Evolutionary conservation across 2,888 invertebrate species (phyloP).

Genomic region (Flexamia atlantica): DNA sequence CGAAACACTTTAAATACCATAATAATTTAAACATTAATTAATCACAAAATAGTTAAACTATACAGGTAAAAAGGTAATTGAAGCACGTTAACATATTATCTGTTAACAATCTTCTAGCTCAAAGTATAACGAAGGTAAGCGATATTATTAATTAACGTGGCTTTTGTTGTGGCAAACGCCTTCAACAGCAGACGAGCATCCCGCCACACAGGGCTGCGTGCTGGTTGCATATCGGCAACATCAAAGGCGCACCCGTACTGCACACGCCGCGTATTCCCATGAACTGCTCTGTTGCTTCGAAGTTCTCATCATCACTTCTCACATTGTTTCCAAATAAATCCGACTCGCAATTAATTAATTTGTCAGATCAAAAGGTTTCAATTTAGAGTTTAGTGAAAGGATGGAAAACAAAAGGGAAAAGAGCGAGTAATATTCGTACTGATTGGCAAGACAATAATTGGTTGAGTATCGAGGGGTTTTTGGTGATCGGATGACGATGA

Average conservation of each 20-base stretch:
- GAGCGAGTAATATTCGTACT: no score
- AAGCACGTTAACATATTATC: neutral
- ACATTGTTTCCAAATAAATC: neutral
- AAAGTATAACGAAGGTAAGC: conserved; percentile 6
- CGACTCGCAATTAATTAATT: neutral
- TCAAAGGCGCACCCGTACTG: conserved; percentile 34
- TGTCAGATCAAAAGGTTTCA: neutral
- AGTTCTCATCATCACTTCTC: neutral
- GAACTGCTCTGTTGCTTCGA: neutral
- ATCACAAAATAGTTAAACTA: no score
- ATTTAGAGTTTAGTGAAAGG: neutral
- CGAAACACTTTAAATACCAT: no score
- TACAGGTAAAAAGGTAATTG: neutral
- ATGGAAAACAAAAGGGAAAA: no score
- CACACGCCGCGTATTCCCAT: neutral
- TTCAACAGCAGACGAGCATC: conserved; percentile 32
- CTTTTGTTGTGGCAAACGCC: conserved; percentile 25
- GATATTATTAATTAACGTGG: conserved; percentile 33
- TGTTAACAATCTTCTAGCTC: neutral
- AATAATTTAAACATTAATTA: neutral
- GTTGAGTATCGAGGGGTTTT: no score
- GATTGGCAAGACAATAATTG: no score
- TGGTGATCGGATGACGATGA: no score
- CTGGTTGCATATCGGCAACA: conserved; percentile 19
- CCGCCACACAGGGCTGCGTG: conserved; percentile 30